Conservation (phyloP, 1,140 invertebrate species). For the Drosophila rhopaloa region DNA sequence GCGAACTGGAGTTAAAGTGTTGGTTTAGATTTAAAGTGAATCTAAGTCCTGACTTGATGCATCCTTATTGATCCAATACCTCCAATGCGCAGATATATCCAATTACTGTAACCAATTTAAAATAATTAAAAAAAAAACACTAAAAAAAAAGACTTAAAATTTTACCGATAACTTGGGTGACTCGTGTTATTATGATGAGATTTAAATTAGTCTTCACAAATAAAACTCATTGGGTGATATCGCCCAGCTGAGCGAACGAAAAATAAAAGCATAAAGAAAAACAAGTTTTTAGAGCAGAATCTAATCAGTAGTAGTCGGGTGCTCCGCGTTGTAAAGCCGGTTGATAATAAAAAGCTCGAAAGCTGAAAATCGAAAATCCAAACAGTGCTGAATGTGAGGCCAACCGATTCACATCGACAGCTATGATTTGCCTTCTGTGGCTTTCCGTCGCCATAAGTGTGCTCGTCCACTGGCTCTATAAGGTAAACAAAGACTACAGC, state of each 20-base stretch:
- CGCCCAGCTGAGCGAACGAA: constrained; percentile 7
- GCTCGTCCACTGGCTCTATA: constrained; percentile 42
- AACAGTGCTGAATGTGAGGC: constrained; percentile 12
- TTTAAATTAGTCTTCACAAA: background rate
- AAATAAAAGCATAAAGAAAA: background rate
- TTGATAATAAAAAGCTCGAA: constrained; percentile 15
- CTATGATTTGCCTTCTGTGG: constrained; percentile 30
- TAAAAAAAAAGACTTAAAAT: too few relatives aligned
- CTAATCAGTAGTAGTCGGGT: constrained; percentile 16
- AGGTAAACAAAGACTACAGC: constrained; percentile 52
- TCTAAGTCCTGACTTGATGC: too few relatives aligned
- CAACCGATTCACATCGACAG: background rate
- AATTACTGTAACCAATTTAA: too few relatives aligned
- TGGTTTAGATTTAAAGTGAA: too few relatives aligned
- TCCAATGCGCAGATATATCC: too few relatives aligned
- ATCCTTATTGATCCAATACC: too few relatives aligned
- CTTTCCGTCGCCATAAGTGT: constrained; percentile 27
- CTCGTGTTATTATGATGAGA: background rate
- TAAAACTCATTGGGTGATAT: background rate
- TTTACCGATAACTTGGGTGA: background rate
- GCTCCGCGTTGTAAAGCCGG: constrained; percentile 8
- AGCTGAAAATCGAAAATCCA: background rate
- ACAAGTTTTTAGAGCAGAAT: constrained; percentile 9
- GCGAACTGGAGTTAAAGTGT: too few relatives aligned
- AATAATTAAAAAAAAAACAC: too few relatives aligned